Evolutionary conservation across 2,888 invertebrate genomes (phyloP).

Genomic region (Phlogophora meticulosa): DNA sequence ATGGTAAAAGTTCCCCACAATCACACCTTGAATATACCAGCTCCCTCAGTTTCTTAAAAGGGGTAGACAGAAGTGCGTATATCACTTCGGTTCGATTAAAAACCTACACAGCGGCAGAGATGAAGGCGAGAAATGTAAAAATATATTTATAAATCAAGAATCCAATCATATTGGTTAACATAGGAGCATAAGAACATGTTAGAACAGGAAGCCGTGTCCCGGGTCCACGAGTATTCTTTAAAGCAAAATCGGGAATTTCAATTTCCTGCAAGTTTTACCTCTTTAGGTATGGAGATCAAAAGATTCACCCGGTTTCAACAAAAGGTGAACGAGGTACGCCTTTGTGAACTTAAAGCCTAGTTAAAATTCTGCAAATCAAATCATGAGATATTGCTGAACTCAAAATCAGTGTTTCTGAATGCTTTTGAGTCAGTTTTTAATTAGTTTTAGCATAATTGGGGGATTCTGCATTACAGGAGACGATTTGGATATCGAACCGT

Average conservation of each 20-base stretch:
- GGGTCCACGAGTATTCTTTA: neutral
- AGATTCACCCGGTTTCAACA: constrained; percentile 51
- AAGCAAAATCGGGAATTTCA: neutral
- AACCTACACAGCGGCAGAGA: too few relatives aligned
- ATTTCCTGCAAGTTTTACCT: too few relatives aligned
- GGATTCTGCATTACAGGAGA: neutral
- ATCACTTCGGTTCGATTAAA: too few relatives aligned
- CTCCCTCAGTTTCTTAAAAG: too few relatives aligned
- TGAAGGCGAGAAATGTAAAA: neutral
- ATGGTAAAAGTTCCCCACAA: too few relatives aligned
- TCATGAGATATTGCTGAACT: neutral
- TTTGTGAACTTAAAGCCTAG: constrained; percentile 29
- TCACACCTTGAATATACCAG: too few relatives aligned
- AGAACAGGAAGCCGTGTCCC: neutral
- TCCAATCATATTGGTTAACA: neutral
- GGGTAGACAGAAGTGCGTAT: too few relatives aligned
- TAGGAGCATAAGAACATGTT: neutral
- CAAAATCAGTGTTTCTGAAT: constrained; percentile 4
- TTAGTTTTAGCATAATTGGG: neutral
- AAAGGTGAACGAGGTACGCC: constrained; percentile 28
- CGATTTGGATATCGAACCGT: neutral
- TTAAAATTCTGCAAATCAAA: constrained; percentile 26
- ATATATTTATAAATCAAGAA: neutral
- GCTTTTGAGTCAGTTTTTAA: neutral
- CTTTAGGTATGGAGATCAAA: constrained; percentile 24